These are phyloP conservation scores for Adelosebastes latens DNA, from an alignment of 2,797 vertebrate genomes.

Conservation along the genomic window DNA sequence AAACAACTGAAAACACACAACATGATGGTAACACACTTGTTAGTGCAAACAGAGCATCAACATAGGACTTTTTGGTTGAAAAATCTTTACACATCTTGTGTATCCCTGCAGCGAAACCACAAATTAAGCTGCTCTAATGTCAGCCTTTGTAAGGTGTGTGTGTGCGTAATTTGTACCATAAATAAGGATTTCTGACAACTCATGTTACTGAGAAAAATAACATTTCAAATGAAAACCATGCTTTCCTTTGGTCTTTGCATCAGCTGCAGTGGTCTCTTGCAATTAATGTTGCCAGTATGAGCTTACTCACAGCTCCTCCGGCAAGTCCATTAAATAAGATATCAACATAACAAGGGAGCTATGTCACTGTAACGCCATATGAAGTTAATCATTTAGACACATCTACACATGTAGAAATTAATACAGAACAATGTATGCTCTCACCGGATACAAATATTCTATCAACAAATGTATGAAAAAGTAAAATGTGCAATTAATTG, in stretches of 20 bases:
- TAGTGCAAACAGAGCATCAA: background rate
- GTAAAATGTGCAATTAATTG: background rate
- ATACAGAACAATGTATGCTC: constrained; percentile 1
- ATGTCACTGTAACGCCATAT: background rate
- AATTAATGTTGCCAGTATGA: background rate
- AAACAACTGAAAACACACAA: background rate
- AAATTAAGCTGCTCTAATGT: background rate
- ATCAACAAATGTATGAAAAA: background rate
- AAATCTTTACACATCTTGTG: background rate
- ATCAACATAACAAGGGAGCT: background rate
- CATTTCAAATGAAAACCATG: background rate
- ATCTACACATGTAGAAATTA: background rate
- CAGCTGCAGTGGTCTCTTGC: background rate
- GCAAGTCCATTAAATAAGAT: background rate
- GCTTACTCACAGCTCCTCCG: background rate
- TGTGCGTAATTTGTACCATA: background rate
- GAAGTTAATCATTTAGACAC: background rate
- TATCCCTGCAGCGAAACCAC: background rate
- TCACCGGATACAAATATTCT: background rate
- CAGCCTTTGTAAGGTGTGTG: background rate
- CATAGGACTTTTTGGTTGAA: background rate
- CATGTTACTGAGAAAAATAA: background rate
- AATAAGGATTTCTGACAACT: background rate
- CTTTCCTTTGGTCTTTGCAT: background rate
- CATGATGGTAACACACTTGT: background rate